These are phyloP conservation scores for Platichthys flesus DNA, from an alignment of 2,113 vertebrate species.

Conservation along the genomic window DNA sequence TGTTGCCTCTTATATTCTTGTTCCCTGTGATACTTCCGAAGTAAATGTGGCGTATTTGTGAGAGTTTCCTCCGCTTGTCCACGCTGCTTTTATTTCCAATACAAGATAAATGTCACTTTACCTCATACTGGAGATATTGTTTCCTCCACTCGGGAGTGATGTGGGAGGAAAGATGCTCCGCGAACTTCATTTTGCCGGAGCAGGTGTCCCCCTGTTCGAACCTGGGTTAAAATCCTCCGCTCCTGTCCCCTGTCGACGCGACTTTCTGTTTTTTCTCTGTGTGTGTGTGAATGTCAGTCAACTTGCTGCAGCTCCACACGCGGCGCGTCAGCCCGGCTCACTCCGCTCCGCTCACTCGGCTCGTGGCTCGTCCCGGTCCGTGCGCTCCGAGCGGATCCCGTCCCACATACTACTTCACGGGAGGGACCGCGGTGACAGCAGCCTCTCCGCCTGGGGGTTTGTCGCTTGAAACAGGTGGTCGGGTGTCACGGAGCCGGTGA, in stretches of 20 bases:
- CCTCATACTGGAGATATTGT: slow-evolving; percentile 99
- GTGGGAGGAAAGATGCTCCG: slow-evolving; percentile 97
- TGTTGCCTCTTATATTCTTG: not conserved
- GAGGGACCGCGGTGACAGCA: slow-evolving; percentile 15
- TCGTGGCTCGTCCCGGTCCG: slow-evolving; percentile 67
- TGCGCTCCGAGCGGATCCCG: slow-evolving; percentile 55
- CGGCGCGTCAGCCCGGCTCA: slow-evolving; percentile 63
- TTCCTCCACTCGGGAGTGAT: slow-evolving; percentile 99
- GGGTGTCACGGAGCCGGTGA: slow-evolving; percentile 21
- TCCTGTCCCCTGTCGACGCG: slow-evolving; percentile 60
- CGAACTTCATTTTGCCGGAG: slow-evolving; percentile 90
- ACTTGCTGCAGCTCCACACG: slow-evolving; percentile 72
- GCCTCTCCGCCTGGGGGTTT: not conserved
- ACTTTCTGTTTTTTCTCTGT: slow-evolving; percentile 60
- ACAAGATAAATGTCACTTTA: slow-evolving; percentile 57
- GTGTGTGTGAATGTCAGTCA: slow-evolving; percentile 45
- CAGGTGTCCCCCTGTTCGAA: slow-evolving; percentile 45
- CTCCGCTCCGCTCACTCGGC: slow-evolving; percentile 63
- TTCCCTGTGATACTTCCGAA: rapidly evolving
- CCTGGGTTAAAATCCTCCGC: slow-evolving; percentile 64
- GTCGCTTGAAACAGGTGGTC: slow-evolving; percentile 56
- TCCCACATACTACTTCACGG: slow-evolving; percentile 70
- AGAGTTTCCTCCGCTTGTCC: not conserved
- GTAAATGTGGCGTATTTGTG: not conserved
- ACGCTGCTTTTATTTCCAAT: slow-evolving; percentile 1